These are phyloP conservation scores for Antechinus stuartii DNA, from an alignment of 2,113 vertebrate genomes.

Conservation along the genomic window DNA sequence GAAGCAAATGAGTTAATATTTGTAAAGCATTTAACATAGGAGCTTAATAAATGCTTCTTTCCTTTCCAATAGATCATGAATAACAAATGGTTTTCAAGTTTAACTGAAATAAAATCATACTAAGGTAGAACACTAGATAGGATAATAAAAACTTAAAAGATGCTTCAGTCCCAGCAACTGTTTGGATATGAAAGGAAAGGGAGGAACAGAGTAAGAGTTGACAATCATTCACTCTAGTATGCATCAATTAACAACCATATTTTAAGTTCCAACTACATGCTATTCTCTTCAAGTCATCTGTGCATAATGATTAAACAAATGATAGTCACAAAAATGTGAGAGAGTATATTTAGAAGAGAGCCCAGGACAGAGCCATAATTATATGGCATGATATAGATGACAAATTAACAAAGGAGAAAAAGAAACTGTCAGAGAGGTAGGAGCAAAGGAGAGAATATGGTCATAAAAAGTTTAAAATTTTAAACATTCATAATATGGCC, in stretches of 20 bases:
- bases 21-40: not conserved
- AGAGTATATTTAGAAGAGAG: not conserved
- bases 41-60: not conserved
- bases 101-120: not conserved
- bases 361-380: not conserved
- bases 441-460: not conserved
- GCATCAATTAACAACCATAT: not conserved
- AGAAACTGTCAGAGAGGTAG: not conserved
- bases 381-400: not conserved
- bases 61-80: not conserved
- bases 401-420: not conserved
- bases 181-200: not conserved
- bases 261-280: not conserved
- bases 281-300: not conserved
- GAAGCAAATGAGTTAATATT: not conserved
- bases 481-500: too few relatives aligned
- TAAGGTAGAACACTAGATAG: not conserved
- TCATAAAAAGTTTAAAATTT: not conserved
- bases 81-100: not conserved
- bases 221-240: not conserved
- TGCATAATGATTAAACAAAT: not conserved
- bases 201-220: not conserved
- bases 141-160: not conserved
- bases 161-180: not conserved
- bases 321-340: not conserved